These are phyloP conservation scores for Carettochelys insculpta DNA, from an alignment of 2,113 vertebrate genomes.

Conservation along the genomic window DNA sequence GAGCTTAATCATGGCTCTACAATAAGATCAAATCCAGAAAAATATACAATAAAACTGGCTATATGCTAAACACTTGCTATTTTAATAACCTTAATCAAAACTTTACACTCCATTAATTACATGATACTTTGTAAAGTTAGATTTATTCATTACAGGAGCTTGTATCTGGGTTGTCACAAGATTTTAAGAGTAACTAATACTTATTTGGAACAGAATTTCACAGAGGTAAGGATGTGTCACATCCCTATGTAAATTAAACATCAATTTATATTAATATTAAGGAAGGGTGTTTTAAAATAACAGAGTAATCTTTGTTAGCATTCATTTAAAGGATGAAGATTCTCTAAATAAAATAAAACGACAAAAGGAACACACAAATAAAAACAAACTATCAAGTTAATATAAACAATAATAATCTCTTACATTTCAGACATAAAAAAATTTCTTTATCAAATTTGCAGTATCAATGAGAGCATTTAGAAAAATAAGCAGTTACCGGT, in stretches of 20 bases:
- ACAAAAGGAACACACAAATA: background rate
- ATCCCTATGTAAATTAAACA: background rate
- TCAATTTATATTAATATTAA: background rate
- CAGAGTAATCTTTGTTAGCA: background rate
- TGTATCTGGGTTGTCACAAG: background rate
- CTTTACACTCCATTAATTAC: background rate
- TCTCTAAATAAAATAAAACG: background rate
- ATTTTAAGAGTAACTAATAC: background rate
- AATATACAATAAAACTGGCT: background rate
- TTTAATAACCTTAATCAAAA: background rate
- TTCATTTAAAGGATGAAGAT: background rate
- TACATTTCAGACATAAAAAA: background rate
- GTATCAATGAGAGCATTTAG: background rate
- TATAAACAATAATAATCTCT: background rate
- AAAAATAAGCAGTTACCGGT: background rate
- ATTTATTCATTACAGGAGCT: background rate
- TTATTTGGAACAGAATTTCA: background rate
- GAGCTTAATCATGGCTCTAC: background rate
- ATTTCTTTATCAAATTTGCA: rapidly evolving
- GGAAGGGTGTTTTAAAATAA: rapidly evolving
- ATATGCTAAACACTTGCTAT: background rate
- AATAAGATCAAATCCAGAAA: background rate
- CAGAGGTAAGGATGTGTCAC: background rate
- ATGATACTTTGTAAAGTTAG: background rate
- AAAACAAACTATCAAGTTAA: background rate